Evolutionary conservation across 2,113 vertebrate species (phyloP), one percentile per base, ranked within the genome.

Genomic region (Nannospalax galili): DNA sequence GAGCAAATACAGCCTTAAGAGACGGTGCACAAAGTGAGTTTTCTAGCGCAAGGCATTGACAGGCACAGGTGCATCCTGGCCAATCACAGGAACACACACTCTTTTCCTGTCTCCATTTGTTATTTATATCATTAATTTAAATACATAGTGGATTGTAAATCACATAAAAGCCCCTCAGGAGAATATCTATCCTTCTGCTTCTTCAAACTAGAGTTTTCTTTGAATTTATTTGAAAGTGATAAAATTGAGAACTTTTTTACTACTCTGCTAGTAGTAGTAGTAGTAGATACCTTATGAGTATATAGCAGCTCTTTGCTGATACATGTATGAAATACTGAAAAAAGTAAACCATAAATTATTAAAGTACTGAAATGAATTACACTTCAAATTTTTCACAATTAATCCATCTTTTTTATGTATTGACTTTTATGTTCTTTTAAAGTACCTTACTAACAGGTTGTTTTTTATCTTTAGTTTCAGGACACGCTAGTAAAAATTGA

Each of bases 1-100:
- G 97, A 97, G 94, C 84, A 98, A 98, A 98, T 97, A 97, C 91
- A 94, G 95, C 95, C 95, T 97, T 98, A 96, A 97, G 77, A 90
- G 82, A 75, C 88, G 90, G 0, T 79, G 48, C 58, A 96, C 84
- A 96, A 97, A 97, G 81, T 93, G 95, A 97, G 94, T 96, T 92
- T 98, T 95, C 95, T 91, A 78, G 93, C 86, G 75, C 64, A 95
- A 86, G 67, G 81, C 93, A 70, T 35, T 96, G 96, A 94, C 73
- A 97, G 96, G 84, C 94, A 95, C 37, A 87, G 86, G n/a, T 45
- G 15, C 91, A 90, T 81, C 9, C 26, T 56, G 58, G 42, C n/a
- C 56, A 52, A 64, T 87, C 35, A 62, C 9, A 12, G 32, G 16
- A 65, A 42, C 1, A 14, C 74, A 45, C 0, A 1, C 7, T 77